Evolutionary conservation across 2,113 vertebrate genomes (phyloP).

Genomic region (Oreochromis tanganicae): DNA sequence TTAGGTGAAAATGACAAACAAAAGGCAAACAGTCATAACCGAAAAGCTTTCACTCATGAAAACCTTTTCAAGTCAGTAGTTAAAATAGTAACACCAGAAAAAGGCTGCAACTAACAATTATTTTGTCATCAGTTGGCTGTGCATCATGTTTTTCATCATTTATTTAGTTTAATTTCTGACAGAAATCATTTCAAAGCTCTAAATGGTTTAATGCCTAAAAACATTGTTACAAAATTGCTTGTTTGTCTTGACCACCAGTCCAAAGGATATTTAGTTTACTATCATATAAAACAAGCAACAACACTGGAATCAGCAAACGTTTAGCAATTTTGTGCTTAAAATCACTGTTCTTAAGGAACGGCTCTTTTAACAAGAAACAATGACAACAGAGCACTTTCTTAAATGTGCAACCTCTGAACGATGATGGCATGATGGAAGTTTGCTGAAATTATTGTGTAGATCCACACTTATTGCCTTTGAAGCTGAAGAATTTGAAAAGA

Average conservation of each 20-base stretch:
- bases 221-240: background rate
- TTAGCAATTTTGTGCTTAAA: background rate
- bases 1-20: background rate
- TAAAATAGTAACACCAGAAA: background rate
- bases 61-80: background rate
- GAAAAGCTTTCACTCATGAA: background rate
- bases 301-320: background rate
- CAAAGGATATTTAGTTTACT: background rate
- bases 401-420: background rate
- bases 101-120: background rate
- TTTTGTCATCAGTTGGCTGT: background rate
- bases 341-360: background rate
- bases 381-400: background rate
- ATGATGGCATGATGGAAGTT: background rate
- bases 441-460: background rate
- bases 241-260: background rate
- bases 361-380: background rate
- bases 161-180: background rate
- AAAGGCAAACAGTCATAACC: background rate
- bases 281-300: background rate
- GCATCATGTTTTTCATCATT: background rate
- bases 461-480: background rate
- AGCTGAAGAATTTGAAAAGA: background rate
- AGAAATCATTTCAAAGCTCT: background rate
- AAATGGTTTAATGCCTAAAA: background rate